phyloP scores from a whole-genome alignment of 2,797 vertebrate genomes.

The Morus bassanus region DNA sequence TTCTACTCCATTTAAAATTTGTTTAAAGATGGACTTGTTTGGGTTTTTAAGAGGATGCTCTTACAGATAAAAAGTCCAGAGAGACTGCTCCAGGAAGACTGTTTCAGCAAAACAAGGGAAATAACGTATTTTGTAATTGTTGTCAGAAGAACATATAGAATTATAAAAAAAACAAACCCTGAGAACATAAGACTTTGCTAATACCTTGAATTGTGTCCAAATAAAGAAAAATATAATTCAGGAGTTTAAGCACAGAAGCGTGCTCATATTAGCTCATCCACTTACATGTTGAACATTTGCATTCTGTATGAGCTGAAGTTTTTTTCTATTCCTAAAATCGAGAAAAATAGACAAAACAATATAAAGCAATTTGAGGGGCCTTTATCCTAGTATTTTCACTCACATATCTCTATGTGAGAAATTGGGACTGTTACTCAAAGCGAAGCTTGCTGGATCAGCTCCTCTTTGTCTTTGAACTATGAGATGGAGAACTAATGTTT shows the following conservation, averaged over 20 bases:
- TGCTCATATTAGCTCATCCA: neutral
- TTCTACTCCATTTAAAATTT: neutral
- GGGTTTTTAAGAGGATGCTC: neutral
- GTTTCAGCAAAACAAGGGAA: neutral
- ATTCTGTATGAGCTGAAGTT: neutral
- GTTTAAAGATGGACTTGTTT: neutral
- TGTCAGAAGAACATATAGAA: neutral
- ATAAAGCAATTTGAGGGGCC: neutral
- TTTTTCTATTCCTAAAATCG: neutral
- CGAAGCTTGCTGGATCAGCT: neutral
- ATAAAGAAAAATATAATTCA: neutral
- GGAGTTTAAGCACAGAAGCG: neutral
- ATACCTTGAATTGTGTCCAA: neutral
- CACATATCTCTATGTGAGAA: neutral
- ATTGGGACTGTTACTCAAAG: neutral
- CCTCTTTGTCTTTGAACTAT: neutral
- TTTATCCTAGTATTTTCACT: neutral
- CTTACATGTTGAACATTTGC: neutral
- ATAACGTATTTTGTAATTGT: neutral
- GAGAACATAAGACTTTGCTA: neutral
- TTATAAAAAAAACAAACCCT: neutral
- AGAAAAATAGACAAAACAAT: neutral
- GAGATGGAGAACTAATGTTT: neutral
- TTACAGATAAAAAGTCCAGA: neutral
- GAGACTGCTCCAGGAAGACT: neutral